Evolutionary conservation across 2,888 invertebrate genomes (phyloP), one percentile per base, ranked within the genome.

Genomic region (Margaritifera margaritifera): DNA sequence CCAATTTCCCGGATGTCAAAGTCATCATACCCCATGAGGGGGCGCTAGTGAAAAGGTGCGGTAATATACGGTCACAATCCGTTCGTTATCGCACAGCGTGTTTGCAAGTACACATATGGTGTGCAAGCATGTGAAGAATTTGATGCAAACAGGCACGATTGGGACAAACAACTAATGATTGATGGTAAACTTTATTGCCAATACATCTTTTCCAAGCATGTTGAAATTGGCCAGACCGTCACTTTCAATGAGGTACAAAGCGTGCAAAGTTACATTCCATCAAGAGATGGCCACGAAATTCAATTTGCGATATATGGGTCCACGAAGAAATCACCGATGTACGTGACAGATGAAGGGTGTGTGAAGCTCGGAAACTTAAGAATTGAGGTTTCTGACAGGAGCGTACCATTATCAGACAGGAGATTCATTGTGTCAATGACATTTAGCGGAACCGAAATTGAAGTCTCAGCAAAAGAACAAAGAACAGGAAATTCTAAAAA

Each of bases 291-390:
- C 54, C 66, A 51, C 6, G 31, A 42, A 18, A 64, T 74, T 54
- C 22, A 27, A 8, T 68, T 71, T 18, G 25, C 55, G 24, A 58
- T 74, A 50, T 74, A 67, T 42, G 58, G 58, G 8, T 71, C 67
- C 0, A 54, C 64, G 0, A 65, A 62, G 18, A n/a, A 53, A n/a
- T 31, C 66, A 54, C 69, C 74, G 1, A 67, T 51, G 31, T 74
- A 71, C 52, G 66, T 71, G 5, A 71, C 74, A 1, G 74, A 74
- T 27, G 15, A 27, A 31, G 66, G 68, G 18, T 74, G 71, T 59
- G 6, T 25, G 4, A 51, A 66, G 8, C 53, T 74, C 2, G 74
- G 74, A 11, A 51, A 66, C n/a, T 63, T 74, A 62, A 42, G 54
- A 15, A 65, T 74, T 4, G 27, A 27, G 24, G 62, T 74, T 51